Conservation (phyloP, 2,888 invertebrate genomes). For the Thelaira solivaga region DNA sequence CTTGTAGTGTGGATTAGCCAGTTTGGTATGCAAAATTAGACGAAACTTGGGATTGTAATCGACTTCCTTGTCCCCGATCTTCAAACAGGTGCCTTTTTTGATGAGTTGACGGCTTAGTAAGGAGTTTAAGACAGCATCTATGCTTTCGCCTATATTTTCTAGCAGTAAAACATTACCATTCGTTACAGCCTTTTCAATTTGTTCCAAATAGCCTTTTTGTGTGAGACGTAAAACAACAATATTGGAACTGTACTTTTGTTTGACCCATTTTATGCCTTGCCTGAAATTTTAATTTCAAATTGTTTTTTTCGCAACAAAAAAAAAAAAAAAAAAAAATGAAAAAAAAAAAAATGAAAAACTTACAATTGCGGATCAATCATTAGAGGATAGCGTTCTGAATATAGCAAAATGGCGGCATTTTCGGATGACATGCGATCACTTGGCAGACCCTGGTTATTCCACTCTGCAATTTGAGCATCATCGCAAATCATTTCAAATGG, state of each 20-base stretch:
- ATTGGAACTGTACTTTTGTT: conserved; percentile 86
- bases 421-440: conserved; percentile 96
- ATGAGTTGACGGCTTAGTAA: conserved; percentile 91
- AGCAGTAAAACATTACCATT: conserved; percentile 88
- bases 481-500: conserved; percentile 92
- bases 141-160: conserved; percentile 92
- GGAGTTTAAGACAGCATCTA: conserved; percentile 94
- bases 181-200: conserved; percentile 85
- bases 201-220: conserved; percentile 89
- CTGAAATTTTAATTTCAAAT: conserved; percentile 69
- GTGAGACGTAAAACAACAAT: conserved; percentile 87
- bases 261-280: conserved; percentile 97
- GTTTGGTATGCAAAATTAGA: conserved; percentile 92
- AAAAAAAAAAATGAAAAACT: too few relatives aligned
- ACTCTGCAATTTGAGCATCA: conserved; percentile 92
- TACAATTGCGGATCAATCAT: conserved; percentile 95
- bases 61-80: conserved; percentile 95
- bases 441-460: conserved; percentile 97
- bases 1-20: conserved; percentile 97
- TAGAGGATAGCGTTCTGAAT: conserved; percentile 94
- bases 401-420: conserved; percentile 93
- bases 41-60: conserved; percentile 90
- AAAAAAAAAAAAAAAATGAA: too few relatives aligned
- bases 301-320: too few relatives aligned
- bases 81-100: conserved; percentile 88